Conservation (phyloP, 2,113 vertebrate species). For the Recurvirostra avosetta region DNA sequence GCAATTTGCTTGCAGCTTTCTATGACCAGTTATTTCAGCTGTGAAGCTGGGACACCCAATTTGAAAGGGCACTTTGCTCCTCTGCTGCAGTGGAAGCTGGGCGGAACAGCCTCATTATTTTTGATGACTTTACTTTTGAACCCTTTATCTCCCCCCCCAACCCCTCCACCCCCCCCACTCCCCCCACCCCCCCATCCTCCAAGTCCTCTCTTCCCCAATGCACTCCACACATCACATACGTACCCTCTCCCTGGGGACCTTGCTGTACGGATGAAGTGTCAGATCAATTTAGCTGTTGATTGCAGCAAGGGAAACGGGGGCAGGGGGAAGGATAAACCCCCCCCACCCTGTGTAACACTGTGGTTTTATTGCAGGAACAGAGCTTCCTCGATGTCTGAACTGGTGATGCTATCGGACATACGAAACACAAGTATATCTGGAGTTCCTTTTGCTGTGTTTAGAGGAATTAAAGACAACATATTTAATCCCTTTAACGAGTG, state of each 20-base stretch:
- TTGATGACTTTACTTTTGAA: slow-evolving; percentile 73
- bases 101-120: slow-evolving; percentile 74
- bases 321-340: not conserved
- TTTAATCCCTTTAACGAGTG: not conserved
- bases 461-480: not conserved
- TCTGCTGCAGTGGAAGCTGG: slow-evolving; percentile 59
- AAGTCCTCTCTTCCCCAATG: not conserved
- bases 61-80: slow-evolving; percentile 65
- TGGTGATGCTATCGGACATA: not conserved
- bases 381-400: not conserved
- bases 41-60: slow-evolving; percentile 64
- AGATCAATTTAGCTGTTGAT: slow-evolving; percentile 57
- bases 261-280: slow-evolving; percentile 38
- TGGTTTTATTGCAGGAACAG: not conserved
- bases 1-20: slow-evolving; percentile 78
- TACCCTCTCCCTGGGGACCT: not conserved
- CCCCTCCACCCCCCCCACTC: not conserved
- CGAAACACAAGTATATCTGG: not conserved
- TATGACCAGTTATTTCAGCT: slow-evolving; percentile 74
- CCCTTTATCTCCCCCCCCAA: not conserved
- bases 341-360: not conserved
- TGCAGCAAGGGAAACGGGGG: not conserved
- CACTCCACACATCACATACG: not conserved
- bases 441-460: not conserved
- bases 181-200: not conserved